A percentile compares a stretch with the other conserved stretches of the same genome.
These are phyloP conservation scores for Chymomyza costata DNA, from an alignment of 1,140 invertebrate genomes.

Conservation along the genomic window DNA sequence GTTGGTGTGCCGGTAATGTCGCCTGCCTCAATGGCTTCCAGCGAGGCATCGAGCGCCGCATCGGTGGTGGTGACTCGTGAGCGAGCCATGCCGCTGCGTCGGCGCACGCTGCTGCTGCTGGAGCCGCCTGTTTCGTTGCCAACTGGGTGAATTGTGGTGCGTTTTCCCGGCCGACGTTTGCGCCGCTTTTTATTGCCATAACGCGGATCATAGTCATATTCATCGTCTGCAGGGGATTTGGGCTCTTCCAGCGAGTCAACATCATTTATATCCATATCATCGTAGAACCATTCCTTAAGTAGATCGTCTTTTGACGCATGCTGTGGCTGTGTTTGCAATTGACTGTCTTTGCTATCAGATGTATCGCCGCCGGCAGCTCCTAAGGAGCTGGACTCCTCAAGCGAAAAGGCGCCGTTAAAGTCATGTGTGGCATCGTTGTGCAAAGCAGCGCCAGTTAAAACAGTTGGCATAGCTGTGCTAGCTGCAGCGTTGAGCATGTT, in stretches of 20 bases:
- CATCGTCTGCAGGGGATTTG: constrained; percentile 94
- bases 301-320: constrained; percentile 48
- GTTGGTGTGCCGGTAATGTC: constrained; percentile 42
- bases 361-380: constrained; percentile 72
- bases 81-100: constrained; percentile 47
- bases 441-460: constrained; percentile 41
- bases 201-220: constrained; percentile 93
- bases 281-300: constrained; percentile 89
- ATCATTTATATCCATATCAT: constrained; percentile 92
- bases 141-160: constrained; percentile 18
- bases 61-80: constrained; percentile 53
- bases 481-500: constrained; percentile 49
- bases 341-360: constrained; percentile 73
- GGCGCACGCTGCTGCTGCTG: constrained; percentile 28
- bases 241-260: constrained; percentile 94
- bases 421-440: constrained; percentile 58
- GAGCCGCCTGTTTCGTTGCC: constrained; percentile 21
- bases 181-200: constrained; percentile 72
- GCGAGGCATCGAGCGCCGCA: constrained; percentile 55
- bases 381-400: constrained; percentile 69
- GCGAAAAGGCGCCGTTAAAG: constrained; percentile 63
- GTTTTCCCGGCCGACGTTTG: constrained; percentile 63
- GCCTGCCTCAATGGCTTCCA: constrained; percentile 59
- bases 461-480: constrained; percentile 47
- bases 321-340: constrained; percentile 56